Evolutionary conservation across 2,888 invertebrate genomes (phyloP).

Genomic region (Falcaria lacertinaria): DNA sequence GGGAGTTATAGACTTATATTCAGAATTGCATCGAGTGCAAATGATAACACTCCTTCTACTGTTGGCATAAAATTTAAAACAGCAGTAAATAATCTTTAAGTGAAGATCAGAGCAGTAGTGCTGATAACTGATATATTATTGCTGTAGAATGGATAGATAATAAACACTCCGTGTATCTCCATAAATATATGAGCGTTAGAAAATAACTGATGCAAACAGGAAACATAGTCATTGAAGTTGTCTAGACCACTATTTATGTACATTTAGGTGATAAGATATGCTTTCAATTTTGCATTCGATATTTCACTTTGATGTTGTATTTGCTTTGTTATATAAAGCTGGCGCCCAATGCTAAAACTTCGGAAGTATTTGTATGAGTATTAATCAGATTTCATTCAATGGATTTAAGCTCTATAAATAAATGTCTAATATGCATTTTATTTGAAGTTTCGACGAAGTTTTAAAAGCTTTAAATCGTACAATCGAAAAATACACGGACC

Average conservation of each 20-base stretch:
- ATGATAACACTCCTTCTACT: slow-evolving; percentile 10
- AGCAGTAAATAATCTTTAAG: slow-evolving; percentile 15
- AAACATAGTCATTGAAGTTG: slow-evolving; percentile 3
- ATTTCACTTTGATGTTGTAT: too few species aligned
- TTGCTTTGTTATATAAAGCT: too few species aligned
- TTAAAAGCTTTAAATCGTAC: too few species aligned
- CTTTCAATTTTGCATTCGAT: too few species aligned
- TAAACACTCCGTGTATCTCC: slow-evolving; percentile 21
- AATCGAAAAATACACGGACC: too few species aligned
- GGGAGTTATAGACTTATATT: background rate
- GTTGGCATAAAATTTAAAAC: slow-evolving; percentile 1
- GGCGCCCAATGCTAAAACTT: too few species aligned
- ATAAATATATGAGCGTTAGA: slow-evolving; percentile 19
- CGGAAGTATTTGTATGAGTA: too few species aligned
- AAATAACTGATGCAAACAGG: slow-evolving; percentile 9
- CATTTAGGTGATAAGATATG: too few species aligned
- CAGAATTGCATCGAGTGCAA: background rate
- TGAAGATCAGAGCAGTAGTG: slow-evolving; percentile 29
- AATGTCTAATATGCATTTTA: too few species aligned
- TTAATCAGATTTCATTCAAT: too few species aligned
- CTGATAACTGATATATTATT: slow-evolving; percentile 38
- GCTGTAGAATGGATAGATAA: slow-evolving; percentile 42
- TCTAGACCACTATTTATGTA: background rate
- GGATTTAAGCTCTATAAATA: too few species aligned
- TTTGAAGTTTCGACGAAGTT: too few species aligned